A percentile compares a stretch with the other conserved stretches of the same genome.
Conservation (phyloP, 2,113 vertebrate genomes). For the Scatophagus argus region DNA sequence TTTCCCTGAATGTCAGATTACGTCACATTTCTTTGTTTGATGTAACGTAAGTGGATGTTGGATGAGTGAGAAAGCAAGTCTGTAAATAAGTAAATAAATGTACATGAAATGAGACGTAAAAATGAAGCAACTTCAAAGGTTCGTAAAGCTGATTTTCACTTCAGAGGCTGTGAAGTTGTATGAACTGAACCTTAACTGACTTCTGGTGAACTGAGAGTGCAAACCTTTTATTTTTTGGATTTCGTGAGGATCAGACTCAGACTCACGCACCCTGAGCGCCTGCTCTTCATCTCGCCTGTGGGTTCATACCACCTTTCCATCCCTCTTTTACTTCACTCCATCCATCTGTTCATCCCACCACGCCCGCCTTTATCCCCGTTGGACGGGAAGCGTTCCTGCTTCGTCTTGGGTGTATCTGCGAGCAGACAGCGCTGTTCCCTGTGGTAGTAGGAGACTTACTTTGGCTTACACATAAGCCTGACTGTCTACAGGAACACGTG, state of each 20-base stretch:
- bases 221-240: background rate
- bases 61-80: background rate
- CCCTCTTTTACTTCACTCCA: constrained; percentile 6
- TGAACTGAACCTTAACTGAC: background rate
- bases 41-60: too few species aligned
- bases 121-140: background rate
- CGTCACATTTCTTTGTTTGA: too few species aligned
- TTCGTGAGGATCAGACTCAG: constrained; percentile 5
- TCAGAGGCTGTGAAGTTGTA: background rate
- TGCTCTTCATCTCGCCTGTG: constrained; percentile 10
- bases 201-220: background rate
- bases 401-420: background rate
- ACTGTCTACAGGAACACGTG: constrained; percentile 5
- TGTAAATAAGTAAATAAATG: background rate
- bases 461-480: constrained; percentile 4
- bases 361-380: constrained; percentile 3
- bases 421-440: constrained; percentile 11
- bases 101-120: background rate
- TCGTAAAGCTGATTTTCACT: background rate
- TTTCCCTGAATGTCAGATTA: too few species aligned
- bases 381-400: constrained; percentile 44
- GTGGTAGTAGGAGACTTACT: constrained; percentile 35
- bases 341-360: constrained; percentile 19
- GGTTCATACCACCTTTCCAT: constrained; percentile 21
- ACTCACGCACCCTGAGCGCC: constrained; percentile 31